Percentiles rank a stretch among this genome's conserved stretches.
Evolutionary conservation across 2,888 invertebrate genomes (phyloP).

Genomic region (Hydriomena furcata): DNA sequence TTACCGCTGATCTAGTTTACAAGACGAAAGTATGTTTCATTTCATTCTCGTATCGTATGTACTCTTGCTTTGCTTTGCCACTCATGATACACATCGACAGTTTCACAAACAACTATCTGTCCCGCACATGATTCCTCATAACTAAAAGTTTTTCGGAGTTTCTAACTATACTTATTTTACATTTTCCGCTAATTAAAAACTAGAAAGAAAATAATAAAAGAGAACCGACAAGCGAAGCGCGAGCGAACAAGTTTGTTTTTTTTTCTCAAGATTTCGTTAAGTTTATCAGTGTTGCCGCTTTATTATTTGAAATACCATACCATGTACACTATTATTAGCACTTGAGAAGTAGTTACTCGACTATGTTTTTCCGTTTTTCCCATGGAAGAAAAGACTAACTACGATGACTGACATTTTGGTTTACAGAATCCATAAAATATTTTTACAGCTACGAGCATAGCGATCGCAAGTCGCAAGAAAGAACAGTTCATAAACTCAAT

Average conservation of each 20-base stretch:
- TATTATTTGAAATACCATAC: background rate
- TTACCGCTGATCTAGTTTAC: conserved; percentile 70
- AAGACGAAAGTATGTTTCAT: conserved; percentile 73
- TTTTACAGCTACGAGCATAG: too few relatives aligned
- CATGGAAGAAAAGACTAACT: too few relatives aligned
- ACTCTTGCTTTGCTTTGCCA: conserved; percentile 63
- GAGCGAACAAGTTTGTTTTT: conserved; percentile 32
- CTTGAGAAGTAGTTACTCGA: too few relatives aligned
- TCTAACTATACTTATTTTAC: conserved; percentile 49
- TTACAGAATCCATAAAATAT: too few relatives aligned
- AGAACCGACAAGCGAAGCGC: conserved; percentile 44
- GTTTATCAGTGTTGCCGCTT: conserved; percentile 5
- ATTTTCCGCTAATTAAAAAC: conserved; percentile 73
- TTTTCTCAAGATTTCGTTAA: conserved; percentile 4
- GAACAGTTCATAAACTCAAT: too few relatives aligned
- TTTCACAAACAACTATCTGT: conserved; percentile 37
- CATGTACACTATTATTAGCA: background rate
- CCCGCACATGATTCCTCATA: conserved; percentile 6
- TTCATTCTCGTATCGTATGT: conserved; percentile 74
- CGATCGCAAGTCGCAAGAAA: too few relatives aligned
- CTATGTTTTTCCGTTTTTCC: too few relatives aligned
- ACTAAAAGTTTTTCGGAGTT: conserved; percentile 1
- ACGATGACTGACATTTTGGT: too few relatives aligned
- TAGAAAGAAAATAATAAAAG: conserved; percentile 64
- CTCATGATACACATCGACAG: conserved; percentile 61